phyloP scores from a whole-genome alignment of 2,113 vertebrate genomes.

The Recurvirostra avosetta region DNA sequence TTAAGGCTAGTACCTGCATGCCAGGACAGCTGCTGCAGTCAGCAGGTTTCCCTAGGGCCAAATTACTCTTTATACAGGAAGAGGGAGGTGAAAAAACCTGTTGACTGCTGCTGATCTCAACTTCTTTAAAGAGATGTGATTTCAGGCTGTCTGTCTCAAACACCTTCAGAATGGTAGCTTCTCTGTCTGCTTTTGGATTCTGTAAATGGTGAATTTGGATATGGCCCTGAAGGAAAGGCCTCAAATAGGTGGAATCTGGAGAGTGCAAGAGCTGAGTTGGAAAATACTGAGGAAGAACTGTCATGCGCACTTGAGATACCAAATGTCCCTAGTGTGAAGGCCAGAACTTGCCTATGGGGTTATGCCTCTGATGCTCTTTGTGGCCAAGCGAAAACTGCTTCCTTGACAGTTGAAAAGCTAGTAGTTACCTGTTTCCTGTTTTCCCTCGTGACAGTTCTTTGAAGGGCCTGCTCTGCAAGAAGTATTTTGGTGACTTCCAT shows the following conservation, averaged over 20 bases:
- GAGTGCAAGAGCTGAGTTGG: neutral
- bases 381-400: neutral
- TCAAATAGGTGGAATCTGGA: neutral
- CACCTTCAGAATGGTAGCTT: neutral
- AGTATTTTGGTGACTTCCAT: neutral
- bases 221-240: neutral
- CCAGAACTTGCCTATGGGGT: neutral
- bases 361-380: neutral
- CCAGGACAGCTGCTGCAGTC: neutral
- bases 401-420: neutral
- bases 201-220: neutral
- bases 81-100: constrained; percentile 5
- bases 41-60: constrained; percentile 6
- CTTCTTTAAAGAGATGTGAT: neutral
- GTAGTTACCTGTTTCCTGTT: neutral
- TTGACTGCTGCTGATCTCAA: neutral
- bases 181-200: neutral
- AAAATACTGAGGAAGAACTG: neutral
- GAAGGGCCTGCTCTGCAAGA: neutral
- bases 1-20: constrained; percentile 37
- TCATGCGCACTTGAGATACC: neutral
- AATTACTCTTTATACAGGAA: neutral
- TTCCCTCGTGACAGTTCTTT: neutral
- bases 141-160: neutral
- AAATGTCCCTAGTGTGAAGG: neutral